These are phyloP conservation scores for Mermis nigrescens DNA, from an alignment of 2,888 invertebrate species.

Conservation along the genomic window DNA sequence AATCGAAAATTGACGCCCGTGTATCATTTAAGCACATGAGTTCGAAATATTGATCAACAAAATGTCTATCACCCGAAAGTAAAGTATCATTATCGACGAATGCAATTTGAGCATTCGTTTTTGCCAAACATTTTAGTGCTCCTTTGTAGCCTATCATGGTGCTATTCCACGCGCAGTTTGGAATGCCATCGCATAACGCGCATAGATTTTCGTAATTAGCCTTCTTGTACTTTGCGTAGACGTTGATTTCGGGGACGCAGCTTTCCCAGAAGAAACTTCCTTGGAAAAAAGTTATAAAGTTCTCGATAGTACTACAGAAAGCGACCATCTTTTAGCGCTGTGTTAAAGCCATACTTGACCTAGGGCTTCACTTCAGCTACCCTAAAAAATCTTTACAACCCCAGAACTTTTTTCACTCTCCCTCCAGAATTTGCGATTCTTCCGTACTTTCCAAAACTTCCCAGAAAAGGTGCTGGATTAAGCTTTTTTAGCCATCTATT, in stretches of 20 bases:
- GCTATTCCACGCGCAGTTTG: not conserved
- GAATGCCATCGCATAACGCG: not conserved
- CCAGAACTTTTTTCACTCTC: no score
- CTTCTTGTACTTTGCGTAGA: not conserved
- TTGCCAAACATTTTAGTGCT: not conserved
- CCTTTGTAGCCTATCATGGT: not conserved
- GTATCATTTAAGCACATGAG: not conserved
- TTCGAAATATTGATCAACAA: not conserved
- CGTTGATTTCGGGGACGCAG: not conserved
- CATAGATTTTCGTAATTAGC: not conserved
- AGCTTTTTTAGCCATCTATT: no score
- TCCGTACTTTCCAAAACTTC: no score
- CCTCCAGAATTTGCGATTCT: no score
- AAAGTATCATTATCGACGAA: constrained; percentile 2
- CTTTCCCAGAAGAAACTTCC: constrained; percentile 4
- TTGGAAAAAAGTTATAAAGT: not conserved
- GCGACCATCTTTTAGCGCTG: no score
- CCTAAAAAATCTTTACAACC: no score
- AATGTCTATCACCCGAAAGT: no score
- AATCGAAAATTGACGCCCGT: not conserved
- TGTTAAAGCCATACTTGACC: no score
- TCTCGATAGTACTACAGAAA: no score
- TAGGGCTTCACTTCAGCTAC: no score
- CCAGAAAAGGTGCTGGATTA: no score
- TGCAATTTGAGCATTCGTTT: not conserved